Evolutionary conservation across 2,797 vertebrate species (phyloP), one percentile per base, ranked within the genome.

Genomic region (Sebastes kiyomatsui): DNA sequence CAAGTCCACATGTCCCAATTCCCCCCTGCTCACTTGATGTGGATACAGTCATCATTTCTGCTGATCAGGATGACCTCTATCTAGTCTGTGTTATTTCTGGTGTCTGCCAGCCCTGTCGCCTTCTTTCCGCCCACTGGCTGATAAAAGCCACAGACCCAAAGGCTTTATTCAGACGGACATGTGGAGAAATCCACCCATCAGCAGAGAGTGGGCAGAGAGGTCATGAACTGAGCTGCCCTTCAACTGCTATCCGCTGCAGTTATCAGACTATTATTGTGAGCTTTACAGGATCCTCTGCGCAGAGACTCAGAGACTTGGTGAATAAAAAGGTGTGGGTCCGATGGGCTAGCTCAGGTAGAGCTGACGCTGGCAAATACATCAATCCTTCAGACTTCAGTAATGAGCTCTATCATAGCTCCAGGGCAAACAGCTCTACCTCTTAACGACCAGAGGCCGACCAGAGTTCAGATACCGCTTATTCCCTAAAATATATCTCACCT

Each of bases 61-160:
- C 89, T 90, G 86, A 89, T 91, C 90, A 56, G 84, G 75, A 84
- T 90, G 90, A 89, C 87, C 90, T 85, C 71, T 72, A 70, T 85
- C 69, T 72, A 68, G 87, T 89, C 92, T 92, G 90, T 94, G 94
- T 94, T 94, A 83, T 93, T 94, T 89, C 85, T 87, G 76, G 52
- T 75, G 81, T 92, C 89, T 88, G 87, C 81, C 86, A 76, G 78
- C 83, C 46, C 82, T 73, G 82, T 90, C 77, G 42, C 88, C 85
- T 62, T 88, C 72, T 91, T 89, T 92, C 90, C 79, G 66, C 90
- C 90, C 92, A 88, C 87, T 86, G 83, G 72, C 85, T 90, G 85
- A 90, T 91, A 94, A 92, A 93, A 87, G 88, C 86, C 86, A 73
- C 75, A 77, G 30, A 77, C 59, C 78, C 33, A 85, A 81, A 80